These are phyloP conservation scores for Rhabdornis inornatus DNA, from an alignment of 2,113 vertebrate species.

Conservation along the genomic window DNA sequence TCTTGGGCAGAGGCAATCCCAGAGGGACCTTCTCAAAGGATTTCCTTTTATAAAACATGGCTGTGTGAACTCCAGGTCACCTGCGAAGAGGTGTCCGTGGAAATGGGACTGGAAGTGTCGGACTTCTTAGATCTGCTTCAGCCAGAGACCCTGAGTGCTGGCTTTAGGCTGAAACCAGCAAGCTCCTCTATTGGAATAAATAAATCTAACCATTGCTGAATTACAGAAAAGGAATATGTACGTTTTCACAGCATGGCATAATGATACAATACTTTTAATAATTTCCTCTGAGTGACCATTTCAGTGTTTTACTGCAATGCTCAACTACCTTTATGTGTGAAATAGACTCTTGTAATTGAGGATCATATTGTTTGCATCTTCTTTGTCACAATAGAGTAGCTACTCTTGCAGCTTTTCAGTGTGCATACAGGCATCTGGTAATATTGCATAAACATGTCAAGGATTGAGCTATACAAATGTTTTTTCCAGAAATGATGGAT, in stretches of 20 bases:
- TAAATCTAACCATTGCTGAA: neutral
- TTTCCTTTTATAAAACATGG: rapidly evolving
- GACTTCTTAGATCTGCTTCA: neutral
- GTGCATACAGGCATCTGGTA: neutral
- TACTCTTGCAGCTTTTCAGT: neutral
- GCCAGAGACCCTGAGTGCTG: neutral
- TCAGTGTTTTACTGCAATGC: neutral
- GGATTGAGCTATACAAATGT: neutral
- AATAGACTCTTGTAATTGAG: neutral
- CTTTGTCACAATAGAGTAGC: neutral
- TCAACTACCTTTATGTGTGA: neutral
- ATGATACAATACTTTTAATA: neutral
- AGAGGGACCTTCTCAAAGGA: rapidly evolving
- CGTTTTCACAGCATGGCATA: neutral
- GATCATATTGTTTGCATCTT: neutral
- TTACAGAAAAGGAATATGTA: neutral
- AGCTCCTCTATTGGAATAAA: neutral
- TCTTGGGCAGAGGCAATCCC: neutral
- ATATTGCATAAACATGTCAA: neutral
- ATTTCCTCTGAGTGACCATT: neutral
- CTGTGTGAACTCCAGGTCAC: neutral
- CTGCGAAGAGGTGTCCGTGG: neutral
- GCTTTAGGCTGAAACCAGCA: neutral
- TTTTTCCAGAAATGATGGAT: neutral
- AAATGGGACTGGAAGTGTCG: neutral